These are phyloP conservation scores for Aeoliscus strigatus DNA, from an alignment of 2,797 vertebrate species.

Conservation along the genomic window DNA sequence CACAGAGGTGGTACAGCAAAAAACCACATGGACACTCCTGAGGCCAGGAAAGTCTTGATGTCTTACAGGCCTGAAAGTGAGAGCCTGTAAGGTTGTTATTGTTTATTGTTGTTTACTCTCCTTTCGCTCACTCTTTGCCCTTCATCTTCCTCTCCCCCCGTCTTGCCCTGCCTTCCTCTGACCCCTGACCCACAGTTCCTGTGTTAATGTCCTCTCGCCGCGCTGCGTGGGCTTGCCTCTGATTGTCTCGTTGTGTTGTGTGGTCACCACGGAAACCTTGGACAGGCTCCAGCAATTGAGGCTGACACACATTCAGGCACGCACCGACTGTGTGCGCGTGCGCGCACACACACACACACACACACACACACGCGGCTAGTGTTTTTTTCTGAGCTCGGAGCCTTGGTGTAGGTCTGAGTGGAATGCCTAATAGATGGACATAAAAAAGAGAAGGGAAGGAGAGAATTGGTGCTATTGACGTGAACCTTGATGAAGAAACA, in stretches of 20 bases:
- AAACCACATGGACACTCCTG: conserved; percentile 45
- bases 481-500: conserved; percentile 14
- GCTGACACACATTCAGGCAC: conserved; percentile 73
- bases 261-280: conserved; percentile 85
- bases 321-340: no score
- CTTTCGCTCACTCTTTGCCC: conserved; percentile 17
- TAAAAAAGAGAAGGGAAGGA: conserved; percentile 35
- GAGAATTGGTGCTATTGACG: conserved; percentile 13
- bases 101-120: conserved; percentile 63
- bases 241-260: conserved; percentile 84
- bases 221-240: conserved; percentile 82
- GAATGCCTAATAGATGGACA: conserved; percentile 70
- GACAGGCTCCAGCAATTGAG: conserved; percentile 80
- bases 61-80: conserved; percentile 48
- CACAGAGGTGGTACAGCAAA: conserved; percentile 37
- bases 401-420: conserved; percentile 65
- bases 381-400: conserved; percentile 66
- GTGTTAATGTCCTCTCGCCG: conserved; percentile 78
- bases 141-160: conserved; percentile 44
- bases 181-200: conserved; percentile 75
- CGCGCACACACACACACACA: conserved; percentile 26
- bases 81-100: conserved; percentile 54
- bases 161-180: conserved; percentile 62
- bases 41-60: conserved; percentile 52
- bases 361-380: conserved; percentile 50